Base-by-base conservation (phyloP, 2,113 vertebrate species). In the human (Homo sapiens) region DNA sequence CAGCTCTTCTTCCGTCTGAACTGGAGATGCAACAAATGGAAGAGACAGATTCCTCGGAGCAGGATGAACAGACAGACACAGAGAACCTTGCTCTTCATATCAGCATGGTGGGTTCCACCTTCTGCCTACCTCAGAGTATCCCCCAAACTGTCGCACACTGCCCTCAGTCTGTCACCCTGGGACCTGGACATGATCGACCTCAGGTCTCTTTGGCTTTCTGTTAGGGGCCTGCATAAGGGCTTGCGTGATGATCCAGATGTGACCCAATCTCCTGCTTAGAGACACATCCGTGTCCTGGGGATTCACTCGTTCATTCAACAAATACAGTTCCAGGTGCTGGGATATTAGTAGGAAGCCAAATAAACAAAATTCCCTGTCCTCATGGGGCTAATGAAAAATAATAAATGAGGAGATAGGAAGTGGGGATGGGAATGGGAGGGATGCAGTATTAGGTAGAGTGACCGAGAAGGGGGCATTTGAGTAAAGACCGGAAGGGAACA, bases 11-110 rank as follows among this genome's bases (percentile, higher is more conserved):
- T 40, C 99, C 99, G 0, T 99, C 99, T 0, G 99, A 99, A 97
- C 99, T 99, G 98, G 99, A 99, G 92, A 99, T 99, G 94, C 99
- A 99, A 96, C 98, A 99, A 9, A 99, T 99, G 98, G 99, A 99
- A 93, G 99, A 99, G 98, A 99, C 99, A 0, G 99, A 99, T 98
- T 99, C 99, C 0, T 99, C 99, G 0, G 99, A 99, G 97, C 99
- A 99, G 98, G 99, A 99, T 0, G 99, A 99, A 83, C 99, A 99
- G 99, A 99, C 99, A 0, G 99, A 99, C 99, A 99, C 99, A 0
- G 99, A 99, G 97, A 99, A 99, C 98, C 97, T 99, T 2, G 83
- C 99, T 0, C 98, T 99, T 81, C 99, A 99, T 73, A 98, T 99
- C 95, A 98, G 99, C 94, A 97, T 95, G 95, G 99, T 99, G 99